Conservation (phyloP, 2,888 invertebrate species). For the Scaptodrosophila latifasciaeformis region DNA sequence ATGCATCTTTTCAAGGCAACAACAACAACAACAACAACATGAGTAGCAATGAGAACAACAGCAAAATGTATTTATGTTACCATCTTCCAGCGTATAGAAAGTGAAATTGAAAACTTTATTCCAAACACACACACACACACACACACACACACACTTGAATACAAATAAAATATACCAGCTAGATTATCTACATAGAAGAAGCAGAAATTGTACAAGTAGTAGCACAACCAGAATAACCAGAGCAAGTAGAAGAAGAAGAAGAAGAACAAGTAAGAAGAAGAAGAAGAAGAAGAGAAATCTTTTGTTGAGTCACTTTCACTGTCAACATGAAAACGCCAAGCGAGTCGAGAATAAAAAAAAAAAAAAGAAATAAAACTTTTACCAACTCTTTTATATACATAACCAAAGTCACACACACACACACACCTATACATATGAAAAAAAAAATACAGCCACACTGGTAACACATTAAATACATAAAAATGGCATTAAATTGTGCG, state of each 20-base stretch:
- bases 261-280: too few species aligned
- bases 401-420: conserved; percentile 11
- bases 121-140: conserved; percentile 14
- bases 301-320: conserved; percentile 38
- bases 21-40: conserved; percentile 15
- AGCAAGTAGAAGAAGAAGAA: too few species aligned
- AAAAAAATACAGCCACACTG: conserved; percentile 3
- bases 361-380: too few species aligned
- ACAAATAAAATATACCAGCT: conserved; percentile 10
- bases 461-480: conserved; percentile 55
- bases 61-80: conserved; percentile 57
- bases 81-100: conserved; percentile 33
- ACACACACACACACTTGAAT: conserved; percentile 13
- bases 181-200: not conserved
- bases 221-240: too few species aligned
- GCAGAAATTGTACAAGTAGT: too few species aligned
- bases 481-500: conserved; percentile 64
- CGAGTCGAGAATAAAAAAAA: conserved; percentile 29
- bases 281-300: too few species aligned
- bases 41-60: conserved; percentile 24
- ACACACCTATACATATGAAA: conserved; percentile 4
- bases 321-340: conserved; percentile 32
- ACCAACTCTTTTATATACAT: conserved; percentile 19
- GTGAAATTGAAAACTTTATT: conserved; percentile 66
- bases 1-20: not conserved